These are phyloP conservation scores for Megalonaias nervosa DNA, from an alignment of 1,140 invertebrate genomes.

Conservation along the genomic window DNA sequence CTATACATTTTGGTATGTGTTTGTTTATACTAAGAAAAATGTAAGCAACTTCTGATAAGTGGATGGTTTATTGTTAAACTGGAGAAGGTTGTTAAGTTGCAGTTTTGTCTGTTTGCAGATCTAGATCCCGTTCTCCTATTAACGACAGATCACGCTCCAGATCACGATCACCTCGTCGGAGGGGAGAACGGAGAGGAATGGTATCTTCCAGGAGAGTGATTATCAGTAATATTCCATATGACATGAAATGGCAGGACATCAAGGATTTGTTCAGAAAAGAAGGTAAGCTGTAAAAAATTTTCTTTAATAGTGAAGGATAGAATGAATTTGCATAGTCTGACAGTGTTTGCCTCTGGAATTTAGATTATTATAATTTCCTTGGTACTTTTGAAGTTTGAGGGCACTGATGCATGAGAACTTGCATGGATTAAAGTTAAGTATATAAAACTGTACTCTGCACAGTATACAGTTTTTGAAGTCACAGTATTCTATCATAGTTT, in stretches of 20 bases:
- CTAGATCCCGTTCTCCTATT: constrained; percentile 45
- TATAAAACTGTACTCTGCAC: no score
- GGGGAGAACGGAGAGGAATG: constrained; percentile 31
- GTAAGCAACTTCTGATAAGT: no score
- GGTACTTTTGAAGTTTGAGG: no score
- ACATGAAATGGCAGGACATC: constrained; percentile 96
- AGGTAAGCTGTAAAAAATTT: constrained; percentile 67
- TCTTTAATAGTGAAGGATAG: neutral
- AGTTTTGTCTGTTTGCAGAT: constrained; percentile 9
- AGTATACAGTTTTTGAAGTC: no score
- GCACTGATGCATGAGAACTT: no score
- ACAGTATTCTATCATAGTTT: no score
- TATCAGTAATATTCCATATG: constrained; percentile 98
- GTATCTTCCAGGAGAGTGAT: constrained; percentile 79
- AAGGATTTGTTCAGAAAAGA: constrained; percentile 80
- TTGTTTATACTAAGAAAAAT: no score
- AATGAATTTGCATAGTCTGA: neutral
- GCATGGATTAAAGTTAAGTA: no score
- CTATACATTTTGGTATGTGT: no score
- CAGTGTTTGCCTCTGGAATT: neutral
- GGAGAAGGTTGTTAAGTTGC: no score
- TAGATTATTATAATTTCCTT: no score
- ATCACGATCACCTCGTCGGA: constrained; percentile 28
- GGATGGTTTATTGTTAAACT: no score
- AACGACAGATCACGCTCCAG: constrained; percentile 11